phyloP scores from a whole-genome alignment of 2,113 vertebrate genomes.

The Menura novaehollandiae region DNA sequence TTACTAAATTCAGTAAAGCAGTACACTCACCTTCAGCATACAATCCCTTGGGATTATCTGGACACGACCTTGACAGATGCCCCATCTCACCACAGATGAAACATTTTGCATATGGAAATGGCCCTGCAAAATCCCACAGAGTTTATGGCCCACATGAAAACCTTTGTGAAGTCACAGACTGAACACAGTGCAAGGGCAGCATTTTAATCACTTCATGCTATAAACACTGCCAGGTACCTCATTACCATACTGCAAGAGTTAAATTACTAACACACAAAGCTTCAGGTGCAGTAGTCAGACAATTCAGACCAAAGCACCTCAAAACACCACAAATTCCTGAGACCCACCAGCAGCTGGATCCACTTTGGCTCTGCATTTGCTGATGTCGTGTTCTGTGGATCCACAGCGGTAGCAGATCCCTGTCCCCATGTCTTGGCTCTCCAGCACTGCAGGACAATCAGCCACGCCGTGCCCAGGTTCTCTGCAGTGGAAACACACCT shows the following conservation, averaged over 20 bases:
- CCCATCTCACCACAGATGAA: slow-evolving; percentile 94
- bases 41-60: slow-evolving; percentile 92
- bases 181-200: neutral
- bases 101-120: slow-evolving; percentile 93
- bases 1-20: neutral
- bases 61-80: slow-evolving; percentile 89
- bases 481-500: slow-evolving; percentile 96
- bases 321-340: neutral
- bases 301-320: neutral
- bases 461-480: slow-evolving; percentile 90
- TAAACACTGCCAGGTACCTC: neutral
- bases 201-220: neutral
- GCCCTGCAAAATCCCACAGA: slow-evolving; percentile 74
- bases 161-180: neutral
- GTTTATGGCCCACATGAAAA: neutral
- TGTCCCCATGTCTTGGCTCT: slow-evolving; percentile 86
- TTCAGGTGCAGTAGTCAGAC: neutral
- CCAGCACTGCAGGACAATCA: slow-evolving; percentile 87
- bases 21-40: slow-evolving; percentile 87
- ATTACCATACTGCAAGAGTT: rapidly evolving
- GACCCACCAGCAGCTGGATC: slow-evolving; percentile 87
- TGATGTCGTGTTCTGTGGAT: slow-evolving; percentile 92
- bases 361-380: slow-evolving; percentile 85
- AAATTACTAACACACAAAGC: neutral
- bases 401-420: slow-evolving; percentile 96